Evolutionary conservation across 2,113 vertebrate genomes (phyloP), one percentile per base, ranked within the genome.

Genomic region (Lichenostomus cassidix): DNA sequence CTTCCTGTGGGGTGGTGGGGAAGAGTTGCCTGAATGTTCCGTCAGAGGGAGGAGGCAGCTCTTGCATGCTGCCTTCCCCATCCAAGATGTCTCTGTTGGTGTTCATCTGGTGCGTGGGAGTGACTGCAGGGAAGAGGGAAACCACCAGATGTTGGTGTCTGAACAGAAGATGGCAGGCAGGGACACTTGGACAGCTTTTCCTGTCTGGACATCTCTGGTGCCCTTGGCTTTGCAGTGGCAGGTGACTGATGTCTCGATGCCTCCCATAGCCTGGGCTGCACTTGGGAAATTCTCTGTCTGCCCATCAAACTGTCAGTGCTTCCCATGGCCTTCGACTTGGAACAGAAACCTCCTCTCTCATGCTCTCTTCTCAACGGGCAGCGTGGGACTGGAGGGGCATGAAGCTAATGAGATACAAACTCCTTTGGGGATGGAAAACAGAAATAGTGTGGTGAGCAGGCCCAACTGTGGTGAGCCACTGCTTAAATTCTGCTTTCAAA

Each of bases 401-500:
- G 92, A 94, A 94, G 76, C 90, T 86, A n/a, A 52, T 59, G 73
- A 94, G 75, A 86, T 75, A 25, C 46, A 50, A 80, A 55, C 71
- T 83, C 49, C 90, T 92, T 94, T 89, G 25, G 56, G 68, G 83
- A 64, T 84, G 69, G 71, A 92, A 85, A 92, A 74, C 44, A 14
- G 73, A 78, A 89, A 53, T 7, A 62, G 65, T 19, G 78, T 80
- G 75, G 86, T 11, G 33, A 87, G 89, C 78, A 69, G 82, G 68
- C 82, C 75, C 71, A 64, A 78, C 81, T 85, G 74, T 68, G 63
- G 65, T 94, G 79, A 96, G 90, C 90, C 65, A 53, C 73, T 92
- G 16, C 69, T 64, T 67, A 15, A 31, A 68, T 88, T 89, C 78
- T 69, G 35, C 76, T 95, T 89, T 71, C 50, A 63, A 13, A 74